These are phyloP conservation scores for Mimas tiliae DNA, from an alignment of 2,888 invertebrate genomes.

Conservation along the genomic window DNA sequence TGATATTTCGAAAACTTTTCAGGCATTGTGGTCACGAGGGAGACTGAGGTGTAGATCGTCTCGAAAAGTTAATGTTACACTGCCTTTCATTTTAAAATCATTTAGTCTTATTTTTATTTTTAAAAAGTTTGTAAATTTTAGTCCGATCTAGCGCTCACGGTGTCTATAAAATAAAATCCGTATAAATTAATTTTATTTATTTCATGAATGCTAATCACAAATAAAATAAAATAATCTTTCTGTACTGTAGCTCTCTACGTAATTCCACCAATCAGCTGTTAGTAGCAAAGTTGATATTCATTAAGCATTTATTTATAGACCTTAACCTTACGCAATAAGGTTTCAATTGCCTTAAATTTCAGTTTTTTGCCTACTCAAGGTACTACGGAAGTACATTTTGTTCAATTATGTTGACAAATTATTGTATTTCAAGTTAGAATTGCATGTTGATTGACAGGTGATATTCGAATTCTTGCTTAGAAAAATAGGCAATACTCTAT, in stretches of 20 bases:
- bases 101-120: too few species aligned
- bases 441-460: constrained; percentile 1
- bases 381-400: constrained; percentile 17
- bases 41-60: too few species aligned
- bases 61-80: too few species aligned
- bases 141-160: too few species aligned
- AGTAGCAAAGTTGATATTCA: background rate
- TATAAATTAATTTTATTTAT: background rate
- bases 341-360: background rate
- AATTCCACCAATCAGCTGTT: constrained; percentile 27
- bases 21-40: too few species aligned
- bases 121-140: too few species aligned
- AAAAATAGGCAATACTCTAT: background rate
- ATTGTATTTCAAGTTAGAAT: background rate
- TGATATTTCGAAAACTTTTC: too few species aligned
- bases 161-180: background rate
- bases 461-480: background rate
- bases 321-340: background rate
- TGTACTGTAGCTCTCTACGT: constrained; percentile 22
- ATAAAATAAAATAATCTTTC: too few species aligned
- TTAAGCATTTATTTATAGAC: background rate
- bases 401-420: constrained; percentile 35
- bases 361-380: background rate
- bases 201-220: background rate
- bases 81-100: too few species aligned